A percentile compares a stretch with the other conserved stretches of the same genome.
These are phyloP conservation scores for Gambusia affinis DNA, from an alignment of 2,113 vertebrate species.

Conservation along the genomic window DNA sequence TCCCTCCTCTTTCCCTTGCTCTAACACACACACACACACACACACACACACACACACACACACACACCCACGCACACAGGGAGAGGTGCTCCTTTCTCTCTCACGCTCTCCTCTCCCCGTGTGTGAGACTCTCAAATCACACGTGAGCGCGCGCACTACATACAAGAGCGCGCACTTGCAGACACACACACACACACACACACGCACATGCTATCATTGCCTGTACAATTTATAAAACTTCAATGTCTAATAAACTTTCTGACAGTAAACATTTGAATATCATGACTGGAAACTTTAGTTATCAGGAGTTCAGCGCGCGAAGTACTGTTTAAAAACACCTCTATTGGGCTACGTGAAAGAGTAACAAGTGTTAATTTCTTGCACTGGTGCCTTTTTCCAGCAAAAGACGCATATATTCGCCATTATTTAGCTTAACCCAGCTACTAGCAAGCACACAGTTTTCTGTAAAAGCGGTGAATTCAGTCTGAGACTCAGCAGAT, in stretches of 20 bases:
- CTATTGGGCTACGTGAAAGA: slow-evolving; percentile 17
- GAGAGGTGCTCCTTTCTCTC: slow-evolving; percentile 65
- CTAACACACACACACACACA: slow-evolving; percentile 26
- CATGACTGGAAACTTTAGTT: slow-evolving; percentile 44
- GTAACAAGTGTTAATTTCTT: slow-evolving; percentile 16
- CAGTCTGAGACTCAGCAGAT: slow-evolving; percentile 36
- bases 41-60: slow-evolving; percentile 38
- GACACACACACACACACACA: slow-evolving; percentile 37
- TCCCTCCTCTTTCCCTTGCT: slow-evolving; percentile 38
- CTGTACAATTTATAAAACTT: slow-evolving; percentile 1
- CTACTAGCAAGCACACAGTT: slow-evolving; percentile 8
- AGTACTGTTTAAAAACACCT: neutral
- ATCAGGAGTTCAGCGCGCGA: neutral
- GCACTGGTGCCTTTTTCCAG: neutral
- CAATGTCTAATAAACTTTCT: slow-evolving; percentile 52
- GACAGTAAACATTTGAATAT: slow-evolving; percentile 5
- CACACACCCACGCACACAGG: slow-evolving; percentile 46
- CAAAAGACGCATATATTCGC: neutral
- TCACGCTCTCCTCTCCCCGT: slow-evolving; percentile 58
- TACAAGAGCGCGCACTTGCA: slow-evolving; percentile 25
- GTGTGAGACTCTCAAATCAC: slow-evolving; percentile 52
- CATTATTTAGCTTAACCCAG: neutral
- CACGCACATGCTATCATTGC: slow-evolving; percentile 14
- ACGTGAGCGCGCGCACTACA: slow-evolving; percentile 28
- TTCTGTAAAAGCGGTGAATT: slow-evolving; percentile 15